Evolutionary conservation across 2,797 vertebrate species (phyloP), one percentile per base, ranked within the genome.

Genomic region (Pelodytes ibericus): DNA sequence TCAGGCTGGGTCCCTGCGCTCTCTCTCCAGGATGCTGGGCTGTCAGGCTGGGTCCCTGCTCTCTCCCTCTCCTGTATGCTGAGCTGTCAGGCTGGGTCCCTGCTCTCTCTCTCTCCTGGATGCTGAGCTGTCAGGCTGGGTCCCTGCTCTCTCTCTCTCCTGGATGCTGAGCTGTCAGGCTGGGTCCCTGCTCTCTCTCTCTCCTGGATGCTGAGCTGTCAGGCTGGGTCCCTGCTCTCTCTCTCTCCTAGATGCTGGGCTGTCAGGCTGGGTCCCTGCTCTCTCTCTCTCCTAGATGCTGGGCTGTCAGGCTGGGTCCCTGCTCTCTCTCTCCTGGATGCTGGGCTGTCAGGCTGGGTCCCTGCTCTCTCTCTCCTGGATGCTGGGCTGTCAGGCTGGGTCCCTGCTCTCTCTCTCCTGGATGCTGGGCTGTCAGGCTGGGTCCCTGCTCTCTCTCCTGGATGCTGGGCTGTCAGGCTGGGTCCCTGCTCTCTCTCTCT

Each of bases 1-100:
- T 88, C 86, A 86, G n/a, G n/a, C n/a, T n/a, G n/a, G n/a, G n/a
- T n/a, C n/a, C n/a, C 86, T 86, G 85, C 87, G 80, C 72, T 80
- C 81, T 80, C 82, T 79, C 81, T 83, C 80, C 80, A 81, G 44
- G 84, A 82, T 80, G 84, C 84, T n/a, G n/a, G n/a, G n/a, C n/a
- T n/a, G n/a, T n/a, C n/a, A n/a, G n/a, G n/a, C n/a, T n/a, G n/a
- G n/a, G n/a, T n/a, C 41, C 79, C 47, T 60, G 72, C 80, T 20
- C 81, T 20, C n/a, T n/a, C n/a, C n/a, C 74, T 81, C 79, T 44
- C 41, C 2, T 44, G 41, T 10, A 10, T 44, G 41, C 41, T 16
- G 18, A 13, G 41, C 41, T n/a, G n/a, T n/a, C n/a, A n/a, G n/a
- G n/a, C n/a, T n/a, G n/a, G n/a, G 13, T 10, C 41, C 41, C 41